These are phyloP conservation scores for Epinotia brunnichana DNA, from an alignment of 2,888 invertebrate species.

Conservation along the genomic window DNA sequence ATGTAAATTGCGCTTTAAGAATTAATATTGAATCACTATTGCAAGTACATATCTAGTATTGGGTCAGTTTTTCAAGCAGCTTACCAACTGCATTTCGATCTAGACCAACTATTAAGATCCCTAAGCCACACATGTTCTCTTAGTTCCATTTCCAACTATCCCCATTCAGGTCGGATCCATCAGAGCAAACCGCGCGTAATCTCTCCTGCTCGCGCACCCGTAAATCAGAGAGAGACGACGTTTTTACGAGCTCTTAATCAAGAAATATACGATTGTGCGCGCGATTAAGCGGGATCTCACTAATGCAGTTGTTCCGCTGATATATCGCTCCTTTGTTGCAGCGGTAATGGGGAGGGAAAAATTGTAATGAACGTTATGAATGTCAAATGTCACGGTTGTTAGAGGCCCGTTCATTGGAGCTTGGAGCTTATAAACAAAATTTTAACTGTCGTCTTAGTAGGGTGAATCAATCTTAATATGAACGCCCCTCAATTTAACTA, in stretches of 20 bases:
- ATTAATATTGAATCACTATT: no score
- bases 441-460: no score
- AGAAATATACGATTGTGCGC: slow-evolving; percentile 44
- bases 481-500: no score
- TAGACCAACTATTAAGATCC: neutral
- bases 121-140: neutral
- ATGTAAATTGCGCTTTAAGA: no score
- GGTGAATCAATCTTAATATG: no score
- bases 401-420: neutral
- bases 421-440: no score
- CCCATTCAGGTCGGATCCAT: slow-evolving; percentile 26
- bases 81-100: neutral
- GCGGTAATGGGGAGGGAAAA: slow-evolving; percentile 34
- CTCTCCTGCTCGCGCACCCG: slow-evolving; percentile 41
- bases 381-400: slow-evolving; percentile 20
- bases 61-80: no score
- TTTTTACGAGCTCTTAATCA: slow-evolving; percentile 45
- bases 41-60: no score
- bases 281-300: slow-evolving; percentile 51
- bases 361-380: slow-evolving; percentile 28
- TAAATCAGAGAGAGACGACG: slow-evolving; percentile 44
- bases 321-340: slow-evolving; percentile 57
- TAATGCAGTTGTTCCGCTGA: slow-evolving; percentile 77
- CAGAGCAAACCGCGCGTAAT: slow-evolving; percentile 40
- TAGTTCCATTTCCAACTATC: slow-evolving; percentile 17